Conservation (phyloP, 1,140 invertebrate species). For the Pteromalus puparum region DNA sequence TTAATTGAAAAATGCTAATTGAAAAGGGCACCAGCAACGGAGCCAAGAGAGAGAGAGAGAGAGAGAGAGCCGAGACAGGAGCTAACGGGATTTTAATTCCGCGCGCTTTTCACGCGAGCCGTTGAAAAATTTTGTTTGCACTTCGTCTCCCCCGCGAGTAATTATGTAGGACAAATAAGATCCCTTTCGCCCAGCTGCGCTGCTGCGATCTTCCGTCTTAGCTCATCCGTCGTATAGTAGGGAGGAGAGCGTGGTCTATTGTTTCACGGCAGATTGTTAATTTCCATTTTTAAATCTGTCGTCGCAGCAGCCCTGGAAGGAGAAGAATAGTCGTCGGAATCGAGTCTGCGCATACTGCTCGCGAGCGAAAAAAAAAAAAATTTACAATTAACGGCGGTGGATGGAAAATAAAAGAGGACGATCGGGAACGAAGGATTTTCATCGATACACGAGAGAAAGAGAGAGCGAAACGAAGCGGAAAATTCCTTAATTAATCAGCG, state of each 20-base stretch:
- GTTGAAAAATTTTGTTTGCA: slow-evolving; percentile 31
- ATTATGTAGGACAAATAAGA: slow-evolving; percentile 50
- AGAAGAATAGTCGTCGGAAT: not conserved
- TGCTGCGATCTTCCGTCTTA: not conserved
- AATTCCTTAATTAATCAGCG: slow-evolving; percentile 52
- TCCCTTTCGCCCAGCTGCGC: slow-evolving; percentile 24
- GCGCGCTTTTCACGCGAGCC: slow-evolving; percentile 22
- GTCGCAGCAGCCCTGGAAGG: not conserved
- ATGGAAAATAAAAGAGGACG: not conserved
- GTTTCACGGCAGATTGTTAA: not conserved
- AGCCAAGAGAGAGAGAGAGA: not conserved
- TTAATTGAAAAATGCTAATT: slow-evolving; percentile 54
- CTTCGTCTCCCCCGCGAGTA: not conserved
- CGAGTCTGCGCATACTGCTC: not conserved
- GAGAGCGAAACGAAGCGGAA: slow-evolving; percentile 32
- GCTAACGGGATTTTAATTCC: slow-evolving; percentile 41
- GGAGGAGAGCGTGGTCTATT: too few species aligned
- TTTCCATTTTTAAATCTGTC: not conserved
- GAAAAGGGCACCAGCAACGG: slow-evolving; percentile 2
- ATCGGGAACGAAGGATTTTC: not conserved
- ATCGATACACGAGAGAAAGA: slow-evolving; percentile 29
- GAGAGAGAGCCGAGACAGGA: not conserved
- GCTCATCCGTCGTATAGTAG: not conserved
- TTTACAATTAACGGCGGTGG: not conserved
- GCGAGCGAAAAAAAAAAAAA: too few species aligned